These are phyloP conservation scores for Leucopsar rothschildi DNA, from an alignment of 2,113 vertebrate genomes.

Conservation along the genomic window DNA sequence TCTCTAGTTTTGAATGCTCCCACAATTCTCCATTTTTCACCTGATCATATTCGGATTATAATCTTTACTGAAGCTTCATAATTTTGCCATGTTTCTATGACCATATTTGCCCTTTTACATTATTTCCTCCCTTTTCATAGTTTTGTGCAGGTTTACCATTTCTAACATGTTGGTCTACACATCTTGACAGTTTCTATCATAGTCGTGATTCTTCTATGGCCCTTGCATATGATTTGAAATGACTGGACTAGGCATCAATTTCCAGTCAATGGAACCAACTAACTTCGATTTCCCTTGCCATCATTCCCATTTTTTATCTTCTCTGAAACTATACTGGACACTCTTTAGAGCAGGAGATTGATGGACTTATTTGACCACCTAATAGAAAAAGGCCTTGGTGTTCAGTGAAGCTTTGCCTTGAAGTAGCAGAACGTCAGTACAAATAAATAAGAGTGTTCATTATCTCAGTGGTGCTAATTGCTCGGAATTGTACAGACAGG, in stretches of 20 bases:
- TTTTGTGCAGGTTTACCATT: not conserved
- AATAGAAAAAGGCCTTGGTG: constrained; percentile 14
- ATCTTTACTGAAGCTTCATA: not conserved
- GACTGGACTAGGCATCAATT: not conserved
- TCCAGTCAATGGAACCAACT: not conserved
- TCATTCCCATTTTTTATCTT: not conserved
- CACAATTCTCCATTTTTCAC: not conserved
- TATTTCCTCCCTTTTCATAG: not conserved
- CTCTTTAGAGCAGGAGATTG: not conserved
- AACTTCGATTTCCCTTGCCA: constrained; percentile 6
- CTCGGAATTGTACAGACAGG: not conserved
- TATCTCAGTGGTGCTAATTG: constrained; percentile 30
- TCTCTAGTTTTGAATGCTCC: not conserved
- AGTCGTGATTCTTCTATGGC: not conserved
- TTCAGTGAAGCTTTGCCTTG: constrained; percentile 1
- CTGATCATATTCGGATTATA: not conserved
- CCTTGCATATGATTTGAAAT: not conserved
- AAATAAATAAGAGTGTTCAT: constrained; percentile 45
- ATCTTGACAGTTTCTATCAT: not conserved
- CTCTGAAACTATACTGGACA: not conserved
- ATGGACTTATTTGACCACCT: not conserved
- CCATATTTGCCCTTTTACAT: not conserved
- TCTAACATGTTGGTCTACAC: not conserved
- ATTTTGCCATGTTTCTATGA: not conserved
- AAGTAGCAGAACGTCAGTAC: not conserved